Percentiles rank a stretch among this genome's conserved stretches.
Conservation (phyloP, 2,797 vertebrate genomes). For the Artibeus lituratus region DNA sequence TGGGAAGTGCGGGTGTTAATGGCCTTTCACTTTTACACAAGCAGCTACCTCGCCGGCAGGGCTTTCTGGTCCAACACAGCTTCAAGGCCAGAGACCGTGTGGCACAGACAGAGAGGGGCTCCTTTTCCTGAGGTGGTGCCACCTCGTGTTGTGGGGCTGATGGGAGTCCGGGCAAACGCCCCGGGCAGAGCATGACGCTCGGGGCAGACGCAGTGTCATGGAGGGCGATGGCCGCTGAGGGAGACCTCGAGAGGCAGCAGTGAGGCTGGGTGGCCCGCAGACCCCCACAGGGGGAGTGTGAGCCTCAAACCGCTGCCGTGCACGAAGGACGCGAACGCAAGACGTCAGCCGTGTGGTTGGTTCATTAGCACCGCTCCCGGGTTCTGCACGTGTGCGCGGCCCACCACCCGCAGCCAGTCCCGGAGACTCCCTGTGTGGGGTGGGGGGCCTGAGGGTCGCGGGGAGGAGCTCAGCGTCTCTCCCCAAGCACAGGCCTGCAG, state of each 20-base stretch:
- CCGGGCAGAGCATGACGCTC: neutral
- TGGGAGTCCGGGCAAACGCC: neutral
- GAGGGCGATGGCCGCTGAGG: neutral
- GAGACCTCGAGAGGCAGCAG: neutral
- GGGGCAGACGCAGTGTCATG: neutral
- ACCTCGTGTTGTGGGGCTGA: neutral
- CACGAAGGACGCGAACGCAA: neutral
- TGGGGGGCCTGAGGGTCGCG: rapidly evolving
- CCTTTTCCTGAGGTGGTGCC: neutral
- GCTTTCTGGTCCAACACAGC: neutral
- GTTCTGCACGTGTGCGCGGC: neutral
- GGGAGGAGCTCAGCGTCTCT: neutral
- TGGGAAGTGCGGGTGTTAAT: neutral
- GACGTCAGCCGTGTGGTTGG: neutral
- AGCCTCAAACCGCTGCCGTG: neutral
- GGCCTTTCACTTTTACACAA: neutral
- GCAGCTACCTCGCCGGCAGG: neutral
- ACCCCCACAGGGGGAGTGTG: neutral
- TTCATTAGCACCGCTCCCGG: neutral
- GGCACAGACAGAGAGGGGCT: neutral
- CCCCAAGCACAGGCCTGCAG: neutral
- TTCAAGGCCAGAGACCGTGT: neutral
- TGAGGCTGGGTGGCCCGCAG: neutral
- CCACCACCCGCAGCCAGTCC: neutral
- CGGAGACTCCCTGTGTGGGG: no score